A percentile compares a stretch with the other conserved stretches of the same genome.
Evolutionary conservation across 2,888 invertebrate species (phyloP).

Genomic region (Xestia sexstrigata): DNA sequence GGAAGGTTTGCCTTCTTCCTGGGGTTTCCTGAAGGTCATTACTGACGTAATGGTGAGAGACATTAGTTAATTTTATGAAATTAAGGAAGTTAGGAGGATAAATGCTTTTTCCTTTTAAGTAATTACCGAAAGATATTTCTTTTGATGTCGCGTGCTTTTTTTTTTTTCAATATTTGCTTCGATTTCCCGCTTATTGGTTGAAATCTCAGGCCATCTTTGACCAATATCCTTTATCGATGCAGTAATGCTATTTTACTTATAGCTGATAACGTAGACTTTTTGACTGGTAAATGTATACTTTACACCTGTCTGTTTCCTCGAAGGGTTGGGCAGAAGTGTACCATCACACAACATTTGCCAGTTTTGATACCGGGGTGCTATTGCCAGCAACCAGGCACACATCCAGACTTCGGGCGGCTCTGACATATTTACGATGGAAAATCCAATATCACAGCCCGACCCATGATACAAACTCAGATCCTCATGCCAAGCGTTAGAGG

Average conservation of each 20-base stretch:
- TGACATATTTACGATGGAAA: neutral
- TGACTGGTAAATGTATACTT: neutral
- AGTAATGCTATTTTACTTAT: neutral
- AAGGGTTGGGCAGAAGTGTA: neutral
- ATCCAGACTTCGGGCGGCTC: neutral
- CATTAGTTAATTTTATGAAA: neutral
- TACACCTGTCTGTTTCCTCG: neutral
- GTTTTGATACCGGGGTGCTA: neutral
- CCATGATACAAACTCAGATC: neutral
- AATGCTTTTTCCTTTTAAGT: neutral
- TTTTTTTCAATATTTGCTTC: neutral
- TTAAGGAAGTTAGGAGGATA: neutral
- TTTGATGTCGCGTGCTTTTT: neutral
- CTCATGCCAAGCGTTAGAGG: neutral
- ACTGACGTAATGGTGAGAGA: slow-evolving; percentile 33
- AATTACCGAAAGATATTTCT: neutral
- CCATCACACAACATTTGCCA: neutral
- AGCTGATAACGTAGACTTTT: neutral
- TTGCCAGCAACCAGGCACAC: neutral
- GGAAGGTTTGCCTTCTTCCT: slow-evolving; percentile 2
- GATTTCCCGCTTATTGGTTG: neutral
- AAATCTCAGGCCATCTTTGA: neutral
- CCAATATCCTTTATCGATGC: neutral
- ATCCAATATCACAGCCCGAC: neutral
- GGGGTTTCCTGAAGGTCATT: slow-evolving; percentile 22